These are phyloP conservation scores for Cyclargus thomasi DNA, from an alignment of 1,140 invertebrate species.

Conservation along the genomic window DNA sequence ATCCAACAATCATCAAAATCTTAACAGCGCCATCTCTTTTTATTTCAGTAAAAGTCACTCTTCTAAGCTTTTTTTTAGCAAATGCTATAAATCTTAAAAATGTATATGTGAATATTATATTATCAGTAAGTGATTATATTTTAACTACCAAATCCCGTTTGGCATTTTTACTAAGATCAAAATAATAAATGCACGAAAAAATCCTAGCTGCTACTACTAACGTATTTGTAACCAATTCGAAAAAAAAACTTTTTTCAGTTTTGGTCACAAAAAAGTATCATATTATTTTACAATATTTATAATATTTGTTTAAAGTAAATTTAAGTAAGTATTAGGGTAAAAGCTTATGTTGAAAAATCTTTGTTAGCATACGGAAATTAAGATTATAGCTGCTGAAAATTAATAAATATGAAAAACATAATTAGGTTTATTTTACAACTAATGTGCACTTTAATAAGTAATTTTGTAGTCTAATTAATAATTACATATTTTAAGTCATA, in stretches of 20 bases:
- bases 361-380: not conserved
- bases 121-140: not conserved
- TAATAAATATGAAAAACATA: not conserved
- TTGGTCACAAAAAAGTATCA: too few species aligned
- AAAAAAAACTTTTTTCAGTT: too few species aligned
- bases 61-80: not conserved
- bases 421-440: not conserved
- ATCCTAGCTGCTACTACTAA: too few species aligned
- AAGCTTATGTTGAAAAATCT: too few species aligned
- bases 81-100: not conserved
- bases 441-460: not conserved
- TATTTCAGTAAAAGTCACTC: not conserved
- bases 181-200: conserved; percentile 12
- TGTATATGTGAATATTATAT: not conserved
- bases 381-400: not conserved
- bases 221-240: too few species aligned
- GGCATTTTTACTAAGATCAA: not conserved
- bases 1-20: too few species aligned
- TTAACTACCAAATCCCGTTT: not conserved
- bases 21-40: too few species aligned
- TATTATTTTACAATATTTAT: too few species aligned
- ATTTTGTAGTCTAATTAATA: not conserved
- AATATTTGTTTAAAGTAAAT: too few species aligned
- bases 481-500: not conserved
- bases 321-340: too few species aligned